Percentiles rank a stretch among this genome's conserved stretches.
Evolutionary conservation across 1,140 invertebrate species (phyloP).

Genomic region (Chironomus striatipennis): DNA sequence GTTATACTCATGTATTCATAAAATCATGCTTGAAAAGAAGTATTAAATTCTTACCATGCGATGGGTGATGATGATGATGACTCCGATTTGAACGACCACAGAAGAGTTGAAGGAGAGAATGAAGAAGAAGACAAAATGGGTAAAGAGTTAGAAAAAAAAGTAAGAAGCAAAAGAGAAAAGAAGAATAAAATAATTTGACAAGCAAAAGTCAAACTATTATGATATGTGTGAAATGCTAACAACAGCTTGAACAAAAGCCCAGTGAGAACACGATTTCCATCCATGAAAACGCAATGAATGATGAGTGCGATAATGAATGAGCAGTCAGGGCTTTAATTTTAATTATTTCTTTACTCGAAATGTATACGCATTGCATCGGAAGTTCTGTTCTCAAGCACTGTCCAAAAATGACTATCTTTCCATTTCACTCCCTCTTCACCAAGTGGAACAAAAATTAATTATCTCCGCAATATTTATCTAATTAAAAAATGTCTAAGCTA

Average conservation of each 20-base stretch:
- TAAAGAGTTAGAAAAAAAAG: neutral
- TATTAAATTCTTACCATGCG: no score
- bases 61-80: no score
- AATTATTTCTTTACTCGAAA: no score
- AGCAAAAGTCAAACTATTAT: slow-evolving; percentile 21
- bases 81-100: no score
- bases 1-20: no score
- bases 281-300: slow-evolving; percentile 13
- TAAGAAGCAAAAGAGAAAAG: neutral
- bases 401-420: no score
- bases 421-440: neutral
- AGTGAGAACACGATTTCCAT: neutral
- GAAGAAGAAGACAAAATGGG: no score
- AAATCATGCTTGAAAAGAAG: no score
- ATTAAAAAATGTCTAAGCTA: slow-evolving; percentile 18
- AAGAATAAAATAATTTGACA: slow-evolving; percentile 15
- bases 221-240: slow-evolving; percentile 21
- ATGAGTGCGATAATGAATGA: neutral
- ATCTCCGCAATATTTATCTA: slow-evolving; percentile 21
- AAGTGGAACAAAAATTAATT: slow-evolving; percentile 10
- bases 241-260: neutral
- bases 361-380: no score
- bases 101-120: no score
- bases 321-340: neutral
- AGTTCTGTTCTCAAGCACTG: no score